Base-by-base conservation (phyloP, 1,140 invertebrate species). In the Cydia fagiglandana region DNA sequence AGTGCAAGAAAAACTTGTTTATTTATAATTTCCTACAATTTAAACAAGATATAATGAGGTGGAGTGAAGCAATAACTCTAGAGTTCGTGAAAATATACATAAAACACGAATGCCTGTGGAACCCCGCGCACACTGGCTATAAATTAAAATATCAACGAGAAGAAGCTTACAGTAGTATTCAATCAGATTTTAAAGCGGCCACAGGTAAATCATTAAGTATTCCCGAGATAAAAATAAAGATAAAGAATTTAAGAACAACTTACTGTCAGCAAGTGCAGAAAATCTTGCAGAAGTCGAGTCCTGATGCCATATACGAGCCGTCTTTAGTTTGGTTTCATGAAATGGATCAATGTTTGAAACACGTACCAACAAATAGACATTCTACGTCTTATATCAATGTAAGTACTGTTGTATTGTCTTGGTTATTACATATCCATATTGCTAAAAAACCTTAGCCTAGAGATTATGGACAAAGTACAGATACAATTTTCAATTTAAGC, bases 1-100 rank as follows among this genome's bases (percentile, higher is more conserved):
- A 61, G 10, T 4, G 20, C 24, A 0, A 24, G 6, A 24, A 24
- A 2, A 12, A 24, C 6, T 24, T 61, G 20, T 61, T 24, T 61
- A 24, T 24, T 10, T 61, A 61, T 61, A 61, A 24, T 61, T 61
- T 24, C 20, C 56, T 12, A 12, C 2, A 24, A 12, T 61, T 10
- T 61, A 17, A 20, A 24, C 50, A 66, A 74, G 41, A 76, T 61
- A 86, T 79, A 78, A 93, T 92, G 88, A 84, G 88, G 81, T 93
- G 91, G 91, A 89, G 86, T 76, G 91, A 93, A 84, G 79, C 85
- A 53, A 83, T 89, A 13, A 93, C 91, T 13, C 83, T 93, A 73
- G 85, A 91, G 80, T 94, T 94, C 77, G 92, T 94, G 6, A 92
- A 90, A 84, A 81, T 93, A 12, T 94, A 94, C 82, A 82, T 93